Evolutionary conservation across 2,797 vertebrate genomes (phyloP).

Genomic region (Esox masquinongy): DNA sequence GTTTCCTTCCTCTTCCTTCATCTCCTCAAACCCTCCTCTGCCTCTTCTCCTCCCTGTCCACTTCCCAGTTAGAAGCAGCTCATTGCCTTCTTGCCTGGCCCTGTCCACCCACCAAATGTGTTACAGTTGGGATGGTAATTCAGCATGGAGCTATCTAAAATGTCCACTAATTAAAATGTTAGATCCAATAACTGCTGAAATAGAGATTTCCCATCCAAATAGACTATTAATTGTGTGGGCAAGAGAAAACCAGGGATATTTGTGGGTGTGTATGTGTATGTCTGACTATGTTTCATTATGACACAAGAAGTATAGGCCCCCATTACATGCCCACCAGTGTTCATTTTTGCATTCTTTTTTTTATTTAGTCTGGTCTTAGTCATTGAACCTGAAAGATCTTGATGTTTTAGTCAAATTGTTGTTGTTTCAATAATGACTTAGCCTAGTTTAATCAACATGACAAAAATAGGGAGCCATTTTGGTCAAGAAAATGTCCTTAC

Average conservation of each 20-base stretch:
- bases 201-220: constrained; percentile 57
- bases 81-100: constrained; percentile 27
- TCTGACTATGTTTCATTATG: neutral
- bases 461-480: too few species aligned
- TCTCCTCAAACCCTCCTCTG: neutral
- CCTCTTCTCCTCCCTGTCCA: neutral
- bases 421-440: too few species aligned
- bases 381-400: too few species aligned
- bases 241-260: constrained; percentile 17
- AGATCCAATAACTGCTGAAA: constrained; percentile 59
- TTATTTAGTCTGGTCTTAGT: too few species aligned
- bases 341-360: too few species aligned
- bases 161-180: constrained; percentile 63
- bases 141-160: constrained; percentile 44
- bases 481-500: too few species aligned
- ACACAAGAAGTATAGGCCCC: too few species aligned
- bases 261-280: constrained; percentile 1
- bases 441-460: too few species aligned
- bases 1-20: neutral
- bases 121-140: constrained; percentile 59
- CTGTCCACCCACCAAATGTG: constrained; percentile 40
- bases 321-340: too few species aligned
- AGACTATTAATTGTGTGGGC: constrained; percentile 47
- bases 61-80: constrained; percentile 19
- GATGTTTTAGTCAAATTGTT: too few species aligned